A percentile compares a stretch with the other conserved stretches of the same genome.
These are phyloP conservation scores for Centropristis striata DNA, from an alignment of 2,113 vertebrate genomes.

Conservation along the genomic window DNA sequence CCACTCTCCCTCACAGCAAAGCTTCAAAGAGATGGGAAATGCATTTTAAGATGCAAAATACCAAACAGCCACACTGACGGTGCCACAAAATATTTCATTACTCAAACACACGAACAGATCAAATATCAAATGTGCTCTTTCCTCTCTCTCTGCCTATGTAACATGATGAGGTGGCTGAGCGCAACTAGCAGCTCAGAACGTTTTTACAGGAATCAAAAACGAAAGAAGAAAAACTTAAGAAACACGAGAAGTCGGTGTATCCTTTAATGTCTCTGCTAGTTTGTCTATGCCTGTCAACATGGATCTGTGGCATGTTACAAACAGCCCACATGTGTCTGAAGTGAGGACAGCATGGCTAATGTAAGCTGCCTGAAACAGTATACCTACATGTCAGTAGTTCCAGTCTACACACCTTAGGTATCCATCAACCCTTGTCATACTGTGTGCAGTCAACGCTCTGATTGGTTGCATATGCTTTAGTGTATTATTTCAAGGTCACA, in stretches of 20 bases:
- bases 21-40: constrained; percentile 64
- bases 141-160: constrained; percentile 64
- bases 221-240: constrained; percentile 53
- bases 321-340: constrained; percentile 70
- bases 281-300: constrained; percentile 72
- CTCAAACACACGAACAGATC: constrained; percentile 69
- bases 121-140: constrained; percentile 70
- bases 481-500: constrained; percentile 61
- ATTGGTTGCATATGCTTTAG: constrained; percentile 58
- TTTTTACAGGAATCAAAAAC: constrained; percentile 73
- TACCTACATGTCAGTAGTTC: constrained; percentile 43
- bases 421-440: constrained; percentile 65
- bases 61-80: constrained; percentile 66
- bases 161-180: constrained; percentile 73
- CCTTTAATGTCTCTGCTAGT: constrained; percentile 76
- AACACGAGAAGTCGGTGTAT: constrained; percentile 72
- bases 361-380: constrained; percentile 68
- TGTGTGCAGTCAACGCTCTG: constrained; percentile 42
- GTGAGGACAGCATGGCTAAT: constrained; percentile 72
- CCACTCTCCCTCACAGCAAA: constrained; percentile 52
- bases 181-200: constrained; percentile 64
- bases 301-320: constrained; percentile 66
- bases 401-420: constrained; percentile 50
- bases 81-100: constrained; percentile 74
- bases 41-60: constrained; percentile 75